phyloP scores from a whole-genome alignment of 1,140 invertebrate genomes.

The Oedothorax gibbosus region DNA sequence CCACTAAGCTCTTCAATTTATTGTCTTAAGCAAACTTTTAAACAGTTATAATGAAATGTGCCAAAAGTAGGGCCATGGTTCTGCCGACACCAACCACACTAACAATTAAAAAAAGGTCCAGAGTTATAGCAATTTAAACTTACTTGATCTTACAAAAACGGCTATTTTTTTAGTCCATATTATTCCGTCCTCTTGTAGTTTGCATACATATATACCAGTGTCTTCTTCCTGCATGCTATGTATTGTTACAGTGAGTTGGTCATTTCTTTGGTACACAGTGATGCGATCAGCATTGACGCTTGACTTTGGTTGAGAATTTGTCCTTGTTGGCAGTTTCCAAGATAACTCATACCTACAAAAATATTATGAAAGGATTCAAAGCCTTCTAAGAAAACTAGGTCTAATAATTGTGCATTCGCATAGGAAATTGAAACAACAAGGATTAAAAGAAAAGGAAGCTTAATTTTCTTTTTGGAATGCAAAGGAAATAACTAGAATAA shows the following conservation, averaged over 20 bases:
- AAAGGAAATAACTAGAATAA: neutral
- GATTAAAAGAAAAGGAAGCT: too few relatives aligned
- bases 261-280: conserved; percentile 38
- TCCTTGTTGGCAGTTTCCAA: conserved; percentile 40
- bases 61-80: too few relatives aligned
- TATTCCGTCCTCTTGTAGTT: conserved; percentile 77
- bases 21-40: too few relatives aligned
- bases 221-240: conserved; percentile 68
- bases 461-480: too few relatives aligned
- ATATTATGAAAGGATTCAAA: neutral
- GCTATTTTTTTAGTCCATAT: conserved; percentile 31
- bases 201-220: conserved; percentile 81
- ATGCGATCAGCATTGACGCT: conserved; percentile 43
- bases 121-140: neutral
- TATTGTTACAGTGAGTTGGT: conserved; percentile 44
- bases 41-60: too few relatives aligned
- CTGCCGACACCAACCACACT: too few relatives aligned
- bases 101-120: neutral
- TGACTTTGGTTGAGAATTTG: conserved; percentile 4
- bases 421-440: too few relatives aligned
- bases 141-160: conserved; percentile 41
- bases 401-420: too few relatives aligned
- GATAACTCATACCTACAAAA: conserved; percentile 32
- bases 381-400: too few relatives aligned
- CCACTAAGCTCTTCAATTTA: too few relatives aligned